Base-by-base conservation (phyloP, 2,113 vertebrate species). In the Anarrhichthys ocellatus region DNA sequence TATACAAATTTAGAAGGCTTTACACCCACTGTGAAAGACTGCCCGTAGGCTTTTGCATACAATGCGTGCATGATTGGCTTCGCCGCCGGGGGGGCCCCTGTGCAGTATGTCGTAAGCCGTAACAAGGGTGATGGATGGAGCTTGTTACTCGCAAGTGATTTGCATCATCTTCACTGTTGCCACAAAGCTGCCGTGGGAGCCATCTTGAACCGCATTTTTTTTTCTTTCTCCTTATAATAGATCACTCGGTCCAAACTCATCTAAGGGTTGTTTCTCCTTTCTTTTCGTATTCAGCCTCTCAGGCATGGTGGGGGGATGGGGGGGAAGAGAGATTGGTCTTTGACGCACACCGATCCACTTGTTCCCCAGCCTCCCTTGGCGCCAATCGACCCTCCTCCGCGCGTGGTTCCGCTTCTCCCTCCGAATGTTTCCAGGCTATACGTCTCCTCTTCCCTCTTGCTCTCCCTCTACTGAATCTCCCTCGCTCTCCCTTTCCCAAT, bases 101-200 rank as follows among this genome's bases (percentile, higher is more conserved):
- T 27, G 83, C 82, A 70, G 44, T 63, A 84, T n/a, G 18, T 76
- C 58, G 44, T 64, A 66, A 58, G 71, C 81, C 67, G 65, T 83
- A 90, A 92, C 76, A 56, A 85, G 84, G 80, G 62, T 93, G 91
- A 94, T 93, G 92, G 92, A 94, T 94, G 86, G 85, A 87, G 86
- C 82, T 85, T 90, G 90, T 91, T 91, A 85, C 83, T 87, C 88
- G 87, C 84, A 75, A 85, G 83, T 90, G 82, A 92, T 94, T 91
- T 94, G 87, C 92, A 93, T 94, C 88, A 92, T 92, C 80, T 92
- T 90, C 73, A 80, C 74, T 24, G 72, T 90, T 90, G 76, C 84
- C 78, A 82, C 64, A 76, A 82, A 81, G 69, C 85, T 88, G 87
- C 81, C 54, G 11, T 34, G 69, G 66, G 76, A 92, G 71, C 78